phyloP scores from a whole-genome alignment of 2,113 vertebrate genomes.

The Poecile atricapillus region DNA sequence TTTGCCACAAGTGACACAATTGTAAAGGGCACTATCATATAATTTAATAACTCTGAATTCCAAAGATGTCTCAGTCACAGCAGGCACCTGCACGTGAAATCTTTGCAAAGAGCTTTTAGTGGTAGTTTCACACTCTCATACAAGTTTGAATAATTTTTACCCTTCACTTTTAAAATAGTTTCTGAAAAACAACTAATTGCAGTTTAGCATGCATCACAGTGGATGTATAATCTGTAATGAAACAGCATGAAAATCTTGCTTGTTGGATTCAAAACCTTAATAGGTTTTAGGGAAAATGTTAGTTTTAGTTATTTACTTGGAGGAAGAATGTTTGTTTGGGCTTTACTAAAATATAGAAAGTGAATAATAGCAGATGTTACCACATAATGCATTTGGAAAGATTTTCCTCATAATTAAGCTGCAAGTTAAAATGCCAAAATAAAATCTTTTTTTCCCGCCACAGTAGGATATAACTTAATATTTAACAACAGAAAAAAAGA shows the following conservation, averaged over 20 bases:
- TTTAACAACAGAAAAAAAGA: constrained; percentile 7
- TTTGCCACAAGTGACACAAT: background rate
- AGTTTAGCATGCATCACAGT: background rate
- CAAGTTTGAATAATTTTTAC: background rate
- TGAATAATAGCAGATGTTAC: background rate
- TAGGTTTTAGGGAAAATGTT: background rate
- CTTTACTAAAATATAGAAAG: background rate
- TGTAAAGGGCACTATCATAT: background rate
- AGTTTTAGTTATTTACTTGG: background rate
- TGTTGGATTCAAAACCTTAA: background rate
- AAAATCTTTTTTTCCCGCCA: background rate
- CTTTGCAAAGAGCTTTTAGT: background rate
- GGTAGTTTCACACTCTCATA: background rate
- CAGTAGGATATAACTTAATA: background rate
- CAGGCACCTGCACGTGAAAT: background rate
- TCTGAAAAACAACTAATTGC: background rate
- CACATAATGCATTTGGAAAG: background rate
- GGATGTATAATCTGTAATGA: background rate
- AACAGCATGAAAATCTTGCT: background rate
- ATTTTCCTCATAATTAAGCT: background rate
- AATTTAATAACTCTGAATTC: background rate
- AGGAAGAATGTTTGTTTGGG: background rate
- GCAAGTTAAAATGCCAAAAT: background rate
- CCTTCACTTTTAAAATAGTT: background rate
- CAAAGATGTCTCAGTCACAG: background rate